Conservation (phyloP, 2,113 vertebrate species). For the Neodon shergylaensis region DNA sequence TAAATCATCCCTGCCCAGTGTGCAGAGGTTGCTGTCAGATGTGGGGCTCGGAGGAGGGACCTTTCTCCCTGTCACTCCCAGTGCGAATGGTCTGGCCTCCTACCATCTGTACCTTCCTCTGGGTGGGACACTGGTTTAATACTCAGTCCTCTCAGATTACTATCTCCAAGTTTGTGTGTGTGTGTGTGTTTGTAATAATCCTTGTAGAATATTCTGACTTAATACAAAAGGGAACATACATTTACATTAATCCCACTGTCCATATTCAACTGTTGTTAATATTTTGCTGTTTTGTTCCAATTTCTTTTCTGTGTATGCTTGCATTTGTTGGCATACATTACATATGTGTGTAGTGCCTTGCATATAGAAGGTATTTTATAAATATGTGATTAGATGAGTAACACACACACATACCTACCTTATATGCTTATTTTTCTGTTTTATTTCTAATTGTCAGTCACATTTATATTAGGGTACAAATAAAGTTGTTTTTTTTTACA, state of each 20-base stretch:
- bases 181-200: neutral
- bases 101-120: neutral
- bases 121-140: neutral
- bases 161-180: neutral
- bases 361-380: neutral
- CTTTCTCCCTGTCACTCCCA: neutral
- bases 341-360: neutral
- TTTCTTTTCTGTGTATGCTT: neutral
- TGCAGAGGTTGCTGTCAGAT: neutral
- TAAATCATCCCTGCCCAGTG: neutral
- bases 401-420: neutral
- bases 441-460: neutral
- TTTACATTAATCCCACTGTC: neutral
- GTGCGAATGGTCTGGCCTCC: neutral
- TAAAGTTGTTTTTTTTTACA: neutral
- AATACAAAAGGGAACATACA: neutral
- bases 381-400: neutral
- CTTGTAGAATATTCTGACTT: neutral
- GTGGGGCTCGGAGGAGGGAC: neutral
- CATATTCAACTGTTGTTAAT: neutral
- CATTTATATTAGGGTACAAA: neutral
- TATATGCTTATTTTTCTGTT: neutral
- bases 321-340: neutral
- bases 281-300: neutral
- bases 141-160: neutral